Evolutionary conservation across 1,140 invertebrate genomes (phyloP), one percentile per base, ranked within the genome.

Genomic region (Matsumurasca onukii): DNA sequence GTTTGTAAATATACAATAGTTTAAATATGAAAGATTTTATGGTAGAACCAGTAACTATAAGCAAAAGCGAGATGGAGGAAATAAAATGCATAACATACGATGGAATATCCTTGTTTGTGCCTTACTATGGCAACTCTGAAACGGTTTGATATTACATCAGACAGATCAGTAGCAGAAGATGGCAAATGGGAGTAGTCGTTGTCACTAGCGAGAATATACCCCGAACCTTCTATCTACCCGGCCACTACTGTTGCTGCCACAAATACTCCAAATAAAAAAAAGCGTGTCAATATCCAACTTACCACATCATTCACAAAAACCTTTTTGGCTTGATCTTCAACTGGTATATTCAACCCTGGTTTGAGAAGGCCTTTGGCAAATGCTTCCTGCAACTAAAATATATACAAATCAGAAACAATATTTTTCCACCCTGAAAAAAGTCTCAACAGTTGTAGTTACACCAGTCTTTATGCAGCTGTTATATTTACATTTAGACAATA

Each of bases 291-390:
- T 55, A 63, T 64, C 49, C 9, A 70, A 82, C 80, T 80, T 77
- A 84, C 88, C 72, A 91, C 85, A 78, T 89, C 87, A 78, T 93
- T 91, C 15, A 83, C 84, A 66, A 81, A 80, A 57, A 78, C 77
- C 74, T 84, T 86, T 30, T 85, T 84, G 51, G 85, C 77, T 22
- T 61, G 24, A 30, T 49, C 55, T 71, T 86, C 84, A 31, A 86
- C 81, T 48, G 86, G 84, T 69, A 87, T 81, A 80, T 94, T 94
- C 0, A 95, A 77, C 12, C 94, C 94, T 0, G 93, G 91, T 78
- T 95, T 93, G 0, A 97, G 72, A 65, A 89, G 80, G 12, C 93
- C 92, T 70, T 86, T 84, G 1, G 87, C 87, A 80, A 95, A 94
- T 0, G 93, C 92, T 80, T 90, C 86, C 86, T 92, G 92, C 57